Percentiles rank a stretch among this genome's conserved stretches.
These are phyloP conservation scores for Stylophora pistillata DNA, from an alignment of 64 coral and sea anemone species.

Conservation along the genomic window DNA sequence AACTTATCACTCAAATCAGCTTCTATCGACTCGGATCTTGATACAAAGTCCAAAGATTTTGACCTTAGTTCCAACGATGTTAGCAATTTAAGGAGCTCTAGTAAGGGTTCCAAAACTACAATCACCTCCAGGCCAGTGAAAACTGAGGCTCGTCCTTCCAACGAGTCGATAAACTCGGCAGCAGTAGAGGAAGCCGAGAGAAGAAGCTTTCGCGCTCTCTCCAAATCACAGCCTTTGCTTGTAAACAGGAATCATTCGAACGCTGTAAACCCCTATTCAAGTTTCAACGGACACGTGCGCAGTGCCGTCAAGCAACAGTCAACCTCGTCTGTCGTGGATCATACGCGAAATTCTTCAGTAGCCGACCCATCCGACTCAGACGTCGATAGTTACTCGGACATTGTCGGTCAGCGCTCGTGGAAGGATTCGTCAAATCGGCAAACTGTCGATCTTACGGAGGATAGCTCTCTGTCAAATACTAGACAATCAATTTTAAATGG, in stretches of 20 bases:
- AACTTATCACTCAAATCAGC: conserved; percentile 76
- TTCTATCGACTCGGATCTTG: conserved; percentile 76
- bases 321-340: conserved; percentile 36
- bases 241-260: conserved; percentile 15
- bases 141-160: conserved; percentile 28
- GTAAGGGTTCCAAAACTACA: conserved; percentile 53
- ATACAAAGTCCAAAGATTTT: background rate
- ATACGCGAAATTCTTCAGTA: conserved; percentile 6
- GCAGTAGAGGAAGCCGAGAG: conserved; percentile 14
- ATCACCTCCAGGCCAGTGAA: conserved; percentile 55
- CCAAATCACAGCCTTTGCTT: conserved; percentile 28
- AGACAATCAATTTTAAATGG: background rate
- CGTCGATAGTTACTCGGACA: conserved; percentile 91
- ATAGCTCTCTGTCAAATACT: conserved; percentile 31
- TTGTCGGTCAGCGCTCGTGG: conserved; percentile 38
- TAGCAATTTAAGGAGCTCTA: conserved; percentile 25
- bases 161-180: conserved; percentile 8
- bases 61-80: conserved; percentile 12
- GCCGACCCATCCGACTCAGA: conserved; percentile 56
- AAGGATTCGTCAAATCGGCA: background rate
- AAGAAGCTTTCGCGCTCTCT: conserved; percentile 19
- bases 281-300: conserved; percentile 25
- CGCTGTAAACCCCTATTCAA: background rate
- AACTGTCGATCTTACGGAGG: conserved; percentile 9
- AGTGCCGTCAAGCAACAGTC: background rate